Percentiles rank a stretch among this genome's conserved stretches.
Conservation (phyloP, 2,113 vertebrate species). For the Helogale parvula region DNA sequence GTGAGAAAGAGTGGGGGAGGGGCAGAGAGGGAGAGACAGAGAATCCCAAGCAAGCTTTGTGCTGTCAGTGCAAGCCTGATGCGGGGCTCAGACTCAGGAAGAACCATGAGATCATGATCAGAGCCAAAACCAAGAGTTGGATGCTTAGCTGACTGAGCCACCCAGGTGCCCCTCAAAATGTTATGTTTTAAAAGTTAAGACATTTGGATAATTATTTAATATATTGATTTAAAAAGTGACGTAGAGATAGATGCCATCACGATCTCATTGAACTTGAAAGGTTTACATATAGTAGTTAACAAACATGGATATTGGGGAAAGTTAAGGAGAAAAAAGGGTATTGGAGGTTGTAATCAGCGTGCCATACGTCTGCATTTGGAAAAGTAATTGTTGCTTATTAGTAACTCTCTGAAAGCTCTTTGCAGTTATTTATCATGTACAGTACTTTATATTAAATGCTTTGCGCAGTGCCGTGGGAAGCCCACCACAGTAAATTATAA, state of each 20-base stretch:
- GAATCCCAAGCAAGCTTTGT: no score
- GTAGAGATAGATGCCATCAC: background rate
- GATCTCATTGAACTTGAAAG: background rate
- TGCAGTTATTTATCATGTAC: background rate
- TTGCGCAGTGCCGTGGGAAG: background rate
- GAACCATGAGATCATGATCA: no score
- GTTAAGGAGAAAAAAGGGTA: background rate
- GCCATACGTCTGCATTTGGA: background rate
- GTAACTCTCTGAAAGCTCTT: background rate
- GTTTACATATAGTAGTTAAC: conserved; percentile 21
- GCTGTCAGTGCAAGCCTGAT: no score
- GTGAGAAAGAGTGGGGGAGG: no score
- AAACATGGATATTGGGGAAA: background rate
- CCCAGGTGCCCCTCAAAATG: background rate
- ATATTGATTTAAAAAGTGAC: background rate
- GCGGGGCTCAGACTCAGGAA: no score
- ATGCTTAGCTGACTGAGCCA: no score
- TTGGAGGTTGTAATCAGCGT: background rate
- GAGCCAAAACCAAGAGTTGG: no score
- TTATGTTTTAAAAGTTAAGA: conserved; percentile 33
- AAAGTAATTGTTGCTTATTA: background rate
- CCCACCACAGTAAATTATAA: background rate
- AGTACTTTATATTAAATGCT: background rate
- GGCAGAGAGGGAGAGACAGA: no score
- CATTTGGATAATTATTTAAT: conserved; percentile 26